Evolutionary conservation across 1,140 invertebrate species (phyloP).

Genomic region (Macrobrachium nipponense): DNA sequence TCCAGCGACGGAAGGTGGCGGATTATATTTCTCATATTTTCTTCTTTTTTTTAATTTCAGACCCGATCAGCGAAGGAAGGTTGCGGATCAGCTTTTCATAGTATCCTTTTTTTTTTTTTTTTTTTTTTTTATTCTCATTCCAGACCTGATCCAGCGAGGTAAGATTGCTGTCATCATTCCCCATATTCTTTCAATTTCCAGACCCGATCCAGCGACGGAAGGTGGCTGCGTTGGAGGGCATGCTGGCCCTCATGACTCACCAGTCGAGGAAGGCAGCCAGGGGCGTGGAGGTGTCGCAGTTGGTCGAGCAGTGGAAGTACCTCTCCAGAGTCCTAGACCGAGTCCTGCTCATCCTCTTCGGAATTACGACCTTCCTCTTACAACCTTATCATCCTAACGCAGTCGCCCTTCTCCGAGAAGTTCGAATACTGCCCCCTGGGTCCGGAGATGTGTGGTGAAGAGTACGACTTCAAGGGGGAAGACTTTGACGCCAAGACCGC

Average conservation of each 20-base stretch:
- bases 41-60: no score
- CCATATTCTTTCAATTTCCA: constrained; percentile 8
- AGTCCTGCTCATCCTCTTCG: constrained; percentile 39
- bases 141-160: no score
- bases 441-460: constrained; percentile 28
- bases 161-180: no score
- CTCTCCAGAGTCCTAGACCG: constrained; percentile 50
- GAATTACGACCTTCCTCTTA: constrained; percentile 44
- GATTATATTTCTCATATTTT: no score
- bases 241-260: neutral
- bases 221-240: constrained; percentile 32
- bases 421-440: constrained; percentile 53
- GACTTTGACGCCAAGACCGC: neutral
- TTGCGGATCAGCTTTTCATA: no score
- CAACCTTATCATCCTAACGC: constrained; percentile 48
- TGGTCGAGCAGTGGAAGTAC: constrained; percentile 51
- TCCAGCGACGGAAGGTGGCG: no score
- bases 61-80: no score
- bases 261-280: neutral
- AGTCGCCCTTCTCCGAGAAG: constrained; percentile 43
- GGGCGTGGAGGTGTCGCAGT: neutral
- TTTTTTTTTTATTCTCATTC: no score
- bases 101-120: no score
- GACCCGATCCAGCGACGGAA: constrained; percentile 42
- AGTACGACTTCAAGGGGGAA: neutral